Conservation (phyloP, 2,888 invertebrate genomes). For the Diadegma fenestrale region DNA sequence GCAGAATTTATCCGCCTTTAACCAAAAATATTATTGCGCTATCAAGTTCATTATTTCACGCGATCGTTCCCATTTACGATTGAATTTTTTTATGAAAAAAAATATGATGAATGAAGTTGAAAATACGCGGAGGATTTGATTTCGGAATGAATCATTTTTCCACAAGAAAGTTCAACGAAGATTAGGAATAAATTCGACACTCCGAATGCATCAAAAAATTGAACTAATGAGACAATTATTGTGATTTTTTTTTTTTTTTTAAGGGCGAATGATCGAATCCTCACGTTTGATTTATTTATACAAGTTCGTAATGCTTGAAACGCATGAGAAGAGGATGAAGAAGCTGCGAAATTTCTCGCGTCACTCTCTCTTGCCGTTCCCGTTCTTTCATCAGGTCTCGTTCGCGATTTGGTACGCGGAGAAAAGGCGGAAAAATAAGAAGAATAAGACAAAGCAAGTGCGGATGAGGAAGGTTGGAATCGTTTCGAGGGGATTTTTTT, state of each 20-base stretch:
- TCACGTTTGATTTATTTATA: conserved; percentile 76
- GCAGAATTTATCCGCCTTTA: background rate
- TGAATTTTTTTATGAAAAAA: background rate
- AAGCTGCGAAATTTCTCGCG: conserved; percentile 44
- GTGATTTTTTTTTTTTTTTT: conserved; percentile 7
- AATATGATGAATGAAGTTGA: background rate
- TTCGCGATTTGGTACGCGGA: conserved; percentile 59
- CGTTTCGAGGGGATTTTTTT: conserved; percentile 46
- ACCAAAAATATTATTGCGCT: background rate
- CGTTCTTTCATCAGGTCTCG: conserved; percentile 38
- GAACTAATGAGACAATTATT: background rate
- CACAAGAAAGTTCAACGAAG: background rate
- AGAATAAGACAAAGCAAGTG: conserved; percentile 36
- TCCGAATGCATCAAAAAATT: background rate
- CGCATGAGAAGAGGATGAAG: conserved; percentile 35
- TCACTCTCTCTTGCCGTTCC: conserved; percentile 41
- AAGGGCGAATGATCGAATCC: conserved; percentile 56
- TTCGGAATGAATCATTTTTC: background rate
- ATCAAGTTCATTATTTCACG: background rate
- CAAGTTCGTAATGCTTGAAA: conserved; percentile 75
- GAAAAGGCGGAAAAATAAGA: conserved; percentile 29
- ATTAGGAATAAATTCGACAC: background rate
- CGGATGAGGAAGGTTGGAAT: conserved; percentile 55
- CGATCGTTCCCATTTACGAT: background rate
- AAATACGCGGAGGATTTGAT: background rate